A percentile compares a stretch with the other conserved stretches of the same genome.
Conservation (phyloP, 2,113 vertebrate species). For the Silurus asotus region DNA sequence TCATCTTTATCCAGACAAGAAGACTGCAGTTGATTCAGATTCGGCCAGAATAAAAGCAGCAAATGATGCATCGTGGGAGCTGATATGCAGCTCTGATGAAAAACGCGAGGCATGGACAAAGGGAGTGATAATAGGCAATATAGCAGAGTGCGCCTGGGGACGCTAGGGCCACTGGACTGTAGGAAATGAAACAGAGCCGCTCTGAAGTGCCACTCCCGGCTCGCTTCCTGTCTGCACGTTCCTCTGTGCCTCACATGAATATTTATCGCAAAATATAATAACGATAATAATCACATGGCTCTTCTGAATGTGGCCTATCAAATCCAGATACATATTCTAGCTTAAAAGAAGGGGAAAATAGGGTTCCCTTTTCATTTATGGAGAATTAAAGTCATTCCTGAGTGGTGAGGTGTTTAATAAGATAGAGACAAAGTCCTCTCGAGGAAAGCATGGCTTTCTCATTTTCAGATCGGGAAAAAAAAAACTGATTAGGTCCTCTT, state of each 20-base stretch:
- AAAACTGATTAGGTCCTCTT: slow-evolving; percentile 62
- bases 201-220: slow-evolving; percentile 34
- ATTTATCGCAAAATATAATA: slow-evolving; percentile 61
- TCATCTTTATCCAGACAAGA: slow-evolving; percentile 33
- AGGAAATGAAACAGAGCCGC: slow-evolving; percentile 65
- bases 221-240: slow-evolving; percentile 37
- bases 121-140: slow-evolving; percentile 60
- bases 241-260: slow-evolving; percentile 66
- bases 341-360: slow-evolving; percentile 49
- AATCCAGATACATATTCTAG: slow-evolving; percentile 39
- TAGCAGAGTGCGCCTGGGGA: slow-evolving; percentile 58
- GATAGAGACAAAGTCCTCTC: slow-evolving; percentile 37
- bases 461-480: slow-evolving; percentile 57
- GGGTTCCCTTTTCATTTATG: slow-evolving; percentile 41
- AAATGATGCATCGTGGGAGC: slow-evolving; percentile 43
- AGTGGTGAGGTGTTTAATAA: slow-evolving; percentile 46
- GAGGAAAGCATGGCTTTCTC: slow-evolving; percentile 41
- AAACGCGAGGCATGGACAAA: slow-evolving; percentile 55
- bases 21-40: slow-evolving; percentile 41
- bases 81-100: slow-evolving; percentile 51
- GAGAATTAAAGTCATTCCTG: slow-evolving; percentile 30
- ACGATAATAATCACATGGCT: slow-evolving; percentile 57
- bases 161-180: slow-evolving; percentile 52
- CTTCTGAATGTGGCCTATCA: slow-evolving; percentile 55
- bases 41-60: slow-evolving; percentile 39